phyloP scores from a whole-genome alignment of 1,140 invertebrate genomes.

The Littorina saxatilis region DNA sequence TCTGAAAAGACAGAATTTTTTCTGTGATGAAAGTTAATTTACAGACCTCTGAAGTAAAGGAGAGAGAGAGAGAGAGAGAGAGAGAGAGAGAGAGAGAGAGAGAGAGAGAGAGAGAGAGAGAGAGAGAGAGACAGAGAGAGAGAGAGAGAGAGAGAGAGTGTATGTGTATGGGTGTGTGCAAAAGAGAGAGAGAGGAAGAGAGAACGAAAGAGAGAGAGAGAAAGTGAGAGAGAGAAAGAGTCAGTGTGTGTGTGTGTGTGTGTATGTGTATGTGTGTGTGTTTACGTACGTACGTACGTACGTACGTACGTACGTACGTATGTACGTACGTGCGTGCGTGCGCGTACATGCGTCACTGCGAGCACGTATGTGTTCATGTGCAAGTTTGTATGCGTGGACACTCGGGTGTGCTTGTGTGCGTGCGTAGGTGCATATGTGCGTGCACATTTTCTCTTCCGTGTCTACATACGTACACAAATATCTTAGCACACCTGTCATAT shows the following conservation, averaged over 20 bases:
- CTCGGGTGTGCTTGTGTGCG: neutral
- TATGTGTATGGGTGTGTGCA: too few relatives aligned
- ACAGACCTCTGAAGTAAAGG: too few relatives aligned
- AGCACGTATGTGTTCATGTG: neutral
- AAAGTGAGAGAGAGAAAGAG: too few relatives aligned
- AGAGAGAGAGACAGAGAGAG: constrained; percentile 3
- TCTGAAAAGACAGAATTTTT: too few relatives aligned
- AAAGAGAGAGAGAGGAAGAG: too few relatives aligned
- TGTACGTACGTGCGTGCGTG: neutral
- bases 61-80: too few relatives aligned
- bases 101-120: constrained; percentile 15
- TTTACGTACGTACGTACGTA: neutral
- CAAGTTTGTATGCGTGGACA: neutral
- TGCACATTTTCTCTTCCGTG: neutral
- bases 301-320: neutral
- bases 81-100: constrained; percentile 6
- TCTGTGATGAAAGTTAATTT: too few relatives aligned
- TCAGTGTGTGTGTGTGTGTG: too few relatives aligned
- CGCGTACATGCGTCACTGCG: neutral
- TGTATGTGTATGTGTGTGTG: too few relatives aligned
- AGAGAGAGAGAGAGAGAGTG: neutral
- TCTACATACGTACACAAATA: neutral
- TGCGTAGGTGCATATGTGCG: neutral
- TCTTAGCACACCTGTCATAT: too few relatives aligned
- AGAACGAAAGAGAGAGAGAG: too few relatives aligned